phyloP scores from a whole-genome alignment of 1,140 invertebrate genomes.

The Pararge aegeria region DNA sequence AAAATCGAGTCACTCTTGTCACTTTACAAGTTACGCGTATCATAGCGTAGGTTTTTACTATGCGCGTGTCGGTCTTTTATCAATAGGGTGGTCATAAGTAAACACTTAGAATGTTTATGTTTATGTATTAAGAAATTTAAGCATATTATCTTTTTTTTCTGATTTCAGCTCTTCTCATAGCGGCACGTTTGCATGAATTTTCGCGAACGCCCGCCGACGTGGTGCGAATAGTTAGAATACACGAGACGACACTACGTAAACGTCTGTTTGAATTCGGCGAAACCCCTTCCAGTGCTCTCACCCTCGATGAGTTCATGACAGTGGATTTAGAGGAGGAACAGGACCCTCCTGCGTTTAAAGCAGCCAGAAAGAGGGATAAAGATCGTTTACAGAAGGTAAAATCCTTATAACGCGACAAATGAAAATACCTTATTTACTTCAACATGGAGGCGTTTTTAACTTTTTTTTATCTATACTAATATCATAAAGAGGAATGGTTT shows the following conservation, averaged over 20 bases:
- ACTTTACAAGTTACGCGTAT: no score
- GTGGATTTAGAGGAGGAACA: slow-evolving; percentile 98
- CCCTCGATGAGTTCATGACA: slow-evolving; percentile 97
- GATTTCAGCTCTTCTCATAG: slow-evolving; percentile 92
- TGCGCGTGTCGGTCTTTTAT: no score
- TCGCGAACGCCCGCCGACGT: slow-evolving; percentile 93
- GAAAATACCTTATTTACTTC: no score
- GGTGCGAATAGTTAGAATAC: slow-evolving; percentile 97
- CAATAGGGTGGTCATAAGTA: no score
- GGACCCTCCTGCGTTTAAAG: slow-evolving; percentile 97
- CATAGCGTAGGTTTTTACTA: no score
- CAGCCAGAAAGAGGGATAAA: slow-evolving; percentile 91
- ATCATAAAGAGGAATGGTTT: no score
- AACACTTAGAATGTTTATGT: no score
- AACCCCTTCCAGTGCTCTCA: slow-evolving; percentile 94
- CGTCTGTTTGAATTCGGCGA: slow-evolving; percentile 97
- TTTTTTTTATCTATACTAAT: no score
- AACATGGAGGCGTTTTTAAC: no score
- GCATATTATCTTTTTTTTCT: neutral
- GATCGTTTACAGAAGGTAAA: slow-evolving; percentile 87
- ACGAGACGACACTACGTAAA: slow-evolving; percentile 95
- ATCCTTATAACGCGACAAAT: neutral
- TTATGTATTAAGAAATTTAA: no score
- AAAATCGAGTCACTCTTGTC: no score
- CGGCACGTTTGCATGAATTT: slow-evolving; percentile 95